Base-by-base conservation (phyloP, 2,797 vertebrate species). In the Coreius guichenoti region DNA sequence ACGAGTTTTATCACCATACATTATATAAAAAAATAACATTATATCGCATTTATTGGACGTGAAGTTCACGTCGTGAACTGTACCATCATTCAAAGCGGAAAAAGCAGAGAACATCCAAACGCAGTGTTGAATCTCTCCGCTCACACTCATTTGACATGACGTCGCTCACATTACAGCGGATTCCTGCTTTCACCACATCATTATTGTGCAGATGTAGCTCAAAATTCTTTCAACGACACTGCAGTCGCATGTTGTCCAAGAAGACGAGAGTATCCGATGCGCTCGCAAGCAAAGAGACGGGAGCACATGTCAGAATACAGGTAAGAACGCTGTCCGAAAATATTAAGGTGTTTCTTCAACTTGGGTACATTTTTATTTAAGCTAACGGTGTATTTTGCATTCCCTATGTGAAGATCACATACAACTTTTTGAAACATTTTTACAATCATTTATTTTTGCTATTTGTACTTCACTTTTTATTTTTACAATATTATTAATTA, bases 271-370 rank as follows among this genome's bases (percentile, higher is more conserved):
- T 91, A 16, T 67, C 67, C 12, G 88, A 91, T 54, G 86, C 81
- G 1, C 85, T 91, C 43, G 68, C n/a, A 14, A 85, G 77, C 65
- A 21, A 73, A 31, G 78, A 89, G 19, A 68, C 81, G 0, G 89
- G 90, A 26, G 61, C 84, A 16, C 13, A 75, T 29, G 36, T 90
- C 49, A 88, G 82, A 87, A 58, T 92, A 65, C 89, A 92, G 89
- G 91, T 92, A 67, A 56, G 80, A 80, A 26, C 36, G 12, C 17
- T 56, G 33, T 56, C 45, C 21, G 0, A 19, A 17, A 51, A 47
- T 73, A 26, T 12, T 19, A 17, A 16, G n/a, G 2, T 29, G 72
- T 29, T 26, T 74, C n/a, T 73, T 47, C n/a, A 73, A 19, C 0
- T 73, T 73, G 3, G 70, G 3, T 2, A n/a, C 0, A 43, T 43